Conservation (phyloP, 2,888 invertebrate species). For the Trypoxylon attenuatum region DNA sequence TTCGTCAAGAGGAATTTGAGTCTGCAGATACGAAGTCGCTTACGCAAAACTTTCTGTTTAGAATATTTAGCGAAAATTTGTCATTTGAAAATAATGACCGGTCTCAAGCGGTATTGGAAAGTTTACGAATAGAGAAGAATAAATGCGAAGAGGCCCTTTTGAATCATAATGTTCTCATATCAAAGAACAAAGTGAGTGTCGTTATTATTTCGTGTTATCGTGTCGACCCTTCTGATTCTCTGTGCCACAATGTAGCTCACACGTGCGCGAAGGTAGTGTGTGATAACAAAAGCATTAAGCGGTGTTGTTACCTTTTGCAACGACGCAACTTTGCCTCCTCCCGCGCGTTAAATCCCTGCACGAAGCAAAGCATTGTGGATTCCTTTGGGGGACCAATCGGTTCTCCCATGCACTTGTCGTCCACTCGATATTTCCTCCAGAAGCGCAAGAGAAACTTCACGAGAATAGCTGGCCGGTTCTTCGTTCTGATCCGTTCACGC, state of each 20-base stretch:
- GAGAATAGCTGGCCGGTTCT: not conserved
- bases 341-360: constrained; percentile 79
- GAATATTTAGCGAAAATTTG: too few species aligned
- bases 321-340: constrained; percentile 66
- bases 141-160: not conserved
- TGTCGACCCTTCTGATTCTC: not conserved
- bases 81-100: not conserved
- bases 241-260: not conserved
- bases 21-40: not conserved
- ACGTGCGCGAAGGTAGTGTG: not conserved
- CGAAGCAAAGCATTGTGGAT: constrained; percentile 82
- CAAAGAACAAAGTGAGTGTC: not conserved
- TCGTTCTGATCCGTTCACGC: not conserved
- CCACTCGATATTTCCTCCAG: not conserved
- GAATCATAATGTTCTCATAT: not conserved
- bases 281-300: not conserved
- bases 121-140: not conserved
- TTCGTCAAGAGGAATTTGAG: not conserved
- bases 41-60: too few species aligned
- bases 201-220: not conserved
- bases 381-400: constrained; percentile 63
- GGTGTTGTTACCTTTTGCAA: constrained; percentile 63
- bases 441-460: constrained; percentile 1
- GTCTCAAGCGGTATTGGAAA: too few species aligned
- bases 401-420: constrained; percentile 62